Evolutionary conservation across 2,113 vertebrate species (phyloP).

Genomic region (Pangasianodon gigas): DNA sequence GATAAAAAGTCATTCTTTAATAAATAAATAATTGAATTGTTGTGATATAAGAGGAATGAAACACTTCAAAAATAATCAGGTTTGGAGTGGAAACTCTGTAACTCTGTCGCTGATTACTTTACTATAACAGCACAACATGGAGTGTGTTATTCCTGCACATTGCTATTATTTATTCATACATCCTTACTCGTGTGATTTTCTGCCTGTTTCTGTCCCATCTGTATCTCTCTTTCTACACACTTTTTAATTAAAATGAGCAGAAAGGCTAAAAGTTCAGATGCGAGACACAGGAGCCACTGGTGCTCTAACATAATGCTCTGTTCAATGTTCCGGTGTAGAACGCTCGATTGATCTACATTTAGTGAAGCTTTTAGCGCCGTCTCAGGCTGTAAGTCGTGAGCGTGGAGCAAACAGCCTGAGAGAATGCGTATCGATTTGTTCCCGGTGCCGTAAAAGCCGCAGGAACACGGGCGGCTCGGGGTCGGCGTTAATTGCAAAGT

Average conservation of each 20-base stretch:
- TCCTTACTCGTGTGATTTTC: not conserved
- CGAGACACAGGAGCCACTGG: not conserved
- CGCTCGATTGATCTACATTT: slow-evolving; percentile 35
- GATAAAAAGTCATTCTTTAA: not conserved
- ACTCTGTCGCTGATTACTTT: not conserved
- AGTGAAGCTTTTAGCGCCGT: slow-evolving; percentile 31
- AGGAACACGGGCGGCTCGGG: not conserved
- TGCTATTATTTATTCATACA: not conserved
- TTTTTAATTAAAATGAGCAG: not conserved
- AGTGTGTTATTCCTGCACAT: not conserved
- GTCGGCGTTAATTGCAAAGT: slow-evolving; percentile 23
- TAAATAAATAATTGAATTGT: not conserved
- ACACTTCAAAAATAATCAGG: too few relatives aligned
- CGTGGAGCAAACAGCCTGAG: not conserved
- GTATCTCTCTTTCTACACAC: not conserved
- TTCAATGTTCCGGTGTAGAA: slow-evolving; percentile 3
- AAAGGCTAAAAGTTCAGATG: not conserved
- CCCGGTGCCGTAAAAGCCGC: not conserved
- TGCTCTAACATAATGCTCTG: not conserved
- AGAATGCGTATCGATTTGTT: slow-evolving; percentile 20
- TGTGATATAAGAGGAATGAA: not conserved
- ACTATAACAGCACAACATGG: not conserved
- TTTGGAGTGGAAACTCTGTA: not conserved
- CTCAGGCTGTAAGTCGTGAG: slow-evolving; percentile 27
- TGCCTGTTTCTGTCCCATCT: not conserved